Conservation (phyloP, 2,797 vertebrate species). For the Eutrigla gurnardus region DNA sequence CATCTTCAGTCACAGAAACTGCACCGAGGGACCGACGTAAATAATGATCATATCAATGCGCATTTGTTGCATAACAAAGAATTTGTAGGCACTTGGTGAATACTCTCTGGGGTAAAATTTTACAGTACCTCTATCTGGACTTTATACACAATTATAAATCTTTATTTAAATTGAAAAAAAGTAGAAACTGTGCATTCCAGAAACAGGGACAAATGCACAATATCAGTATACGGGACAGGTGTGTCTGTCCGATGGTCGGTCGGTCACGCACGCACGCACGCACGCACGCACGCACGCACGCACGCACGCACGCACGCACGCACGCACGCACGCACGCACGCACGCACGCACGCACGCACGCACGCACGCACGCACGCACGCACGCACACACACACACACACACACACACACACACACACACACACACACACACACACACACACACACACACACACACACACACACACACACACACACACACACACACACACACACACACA, state of each 20-base stretch:
- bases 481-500: slow-evolving; percentile 11
- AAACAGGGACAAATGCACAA: slow-evolving; percentile 39
- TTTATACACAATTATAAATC: slow-evolving; percentile 71
- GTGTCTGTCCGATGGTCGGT: slow-evolving; percentile 48
- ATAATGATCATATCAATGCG: slow-evolving; percentile 65
- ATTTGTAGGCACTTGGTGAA: slow-evolving; percentile 80
- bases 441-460: too few species aligned
- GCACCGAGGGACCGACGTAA: slow-evolving; percentile 48
- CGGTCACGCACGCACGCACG: too few species aligned
- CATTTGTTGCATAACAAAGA: slow-evolving; percentile 64
- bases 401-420: too few species aligned
- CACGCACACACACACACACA: too few species aligned
- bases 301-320: too few species aligned
- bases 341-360: too few species aligned
- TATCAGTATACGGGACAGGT: slow-evolving; percentile 33
- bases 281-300: too few species aligned
- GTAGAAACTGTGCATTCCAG: slow-evolving; percentile 20
- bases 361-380: too few species aligned
- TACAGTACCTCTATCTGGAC: slow-evolving; percentile 71
- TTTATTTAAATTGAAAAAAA: slow-evolving; percentile 51
- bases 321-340: too few species aligned
- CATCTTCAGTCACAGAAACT: slow-evolving; percentile 56
- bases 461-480: slow-evolving; percentile 2
- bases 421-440: too few species aligned
- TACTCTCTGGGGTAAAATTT: slow-evolving; percentile 65